Conservation (phyloP, 1,140 invertebrate genomes). For the Drosophila yakuba region DNA sequence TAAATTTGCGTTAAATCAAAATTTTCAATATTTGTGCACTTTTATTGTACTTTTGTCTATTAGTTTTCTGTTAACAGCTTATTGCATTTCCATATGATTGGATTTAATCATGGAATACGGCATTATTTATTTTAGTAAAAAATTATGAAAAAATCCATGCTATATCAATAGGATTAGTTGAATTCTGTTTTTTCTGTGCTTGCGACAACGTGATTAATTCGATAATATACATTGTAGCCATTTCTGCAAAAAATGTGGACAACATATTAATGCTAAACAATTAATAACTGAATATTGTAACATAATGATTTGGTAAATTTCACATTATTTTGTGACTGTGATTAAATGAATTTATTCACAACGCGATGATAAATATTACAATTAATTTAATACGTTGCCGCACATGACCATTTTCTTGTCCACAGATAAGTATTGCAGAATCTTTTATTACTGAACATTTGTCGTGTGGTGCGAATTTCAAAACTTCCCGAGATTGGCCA, state of each 20-base stretch:
- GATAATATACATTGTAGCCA: not conserved
- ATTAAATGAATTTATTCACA: not conserved
- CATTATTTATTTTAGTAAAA: not conserved
- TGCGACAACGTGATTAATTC: not conserved
- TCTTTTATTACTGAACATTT: conserved; percentile 6
- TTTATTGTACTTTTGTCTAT: conserved; percentile 24
- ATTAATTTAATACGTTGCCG: conserved; percentile 3
- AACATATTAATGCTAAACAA: too few relatives aligned
- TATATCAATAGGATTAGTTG: too few relatives aligned
- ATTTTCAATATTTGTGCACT: conserved; percentile 55
- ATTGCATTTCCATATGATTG: conserved; percentile 7
- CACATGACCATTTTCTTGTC: conserved; percentile 2
- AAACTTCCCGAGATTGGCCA: conserved; percentile 25
- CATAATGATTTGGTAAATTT: too few relatives aligned
- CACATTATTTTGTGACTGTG: not conserved
- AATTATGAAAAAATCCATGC: not conserved
- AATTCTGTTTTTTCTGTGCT: too few relatives aligned
- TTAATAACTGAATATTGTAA: too few relatives aligned
- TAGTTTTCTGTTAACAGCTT: conserved; percentile 16
- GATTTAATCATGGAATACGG: conserved; percentile 2
- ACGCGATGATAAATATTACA: not conserved
- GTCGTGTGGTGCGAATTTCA: conserved; percentile 10
- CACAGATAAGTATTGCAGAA: conserved; percentile 27
- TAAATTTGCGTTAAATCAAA: conserved; percentile 62
- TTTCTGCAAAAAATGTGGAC: too few relatives aligned